Evolutionary conservation across 2,888 invertebrate genomes (phyloP), one percentile per base, ranked within the genome.

Genomic region (Caenorhabditis auriculariae): DNA sequence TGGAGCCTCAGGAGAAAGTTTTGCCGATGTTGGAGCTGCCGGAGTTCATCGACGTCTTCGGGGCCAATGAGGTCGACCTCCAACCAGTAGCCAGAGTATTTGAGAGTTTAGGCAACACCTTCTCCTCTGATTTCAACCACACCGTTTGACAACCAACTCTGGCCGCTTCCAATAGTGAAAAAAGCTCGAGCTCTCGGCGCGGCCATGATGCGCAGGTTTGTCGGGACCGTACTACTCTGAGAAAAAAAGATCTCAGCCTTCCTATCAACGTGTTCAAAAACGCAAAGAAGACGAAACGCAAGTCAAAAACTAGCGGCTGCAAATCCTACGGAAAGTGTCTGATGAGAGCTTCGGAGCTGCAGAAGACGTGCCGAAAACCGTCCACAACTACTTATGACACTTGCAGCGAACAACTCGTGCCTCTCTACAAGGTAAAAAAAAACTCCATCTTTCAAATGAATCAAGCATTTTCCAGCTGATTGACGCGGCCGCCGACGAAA

Each of bases 271-370:
- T 51, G 49, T n/a, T n/a, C n/a, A 45, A 44, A 26, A 56, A 52
- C 42, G 60, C 46, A 12, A 41, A 53, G 23, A 61, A 61, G 38
- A 54, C 54, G 56, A 43, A 54, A 29, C n/a, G n/a, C n/a, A n/a
- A n/a, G n/a, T n/a, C n/a, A n/a, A n/a, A n/a, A n/a, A n/a, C n/a
- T n/a, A n/a, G n/a, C n/a, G n/a, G n/a, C n/a, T n/a, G n/a, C n/a
- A n/a, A n/a, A n/a, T n/a, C n/a, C n/a, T 61, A 57, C 35, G 57
- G 57, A 6, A 53, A 54, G 38, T 61, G 61, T 51, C 49, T 61
- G 3, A 43, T 54, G 15, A 61, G 57, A 23, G 57, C 56, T 24
- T 49, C 57, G 15, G 61, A 61, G 26, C 56, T 57, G 57, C 24
- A 54, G n/a, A n/a, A 54, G 12, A 38, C 49, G 51, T 61, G 61